Evolutionary conservation across 2,113 vertebrate genomes (phyloP).

Genomic region (Xenopus laevis): DNA sequence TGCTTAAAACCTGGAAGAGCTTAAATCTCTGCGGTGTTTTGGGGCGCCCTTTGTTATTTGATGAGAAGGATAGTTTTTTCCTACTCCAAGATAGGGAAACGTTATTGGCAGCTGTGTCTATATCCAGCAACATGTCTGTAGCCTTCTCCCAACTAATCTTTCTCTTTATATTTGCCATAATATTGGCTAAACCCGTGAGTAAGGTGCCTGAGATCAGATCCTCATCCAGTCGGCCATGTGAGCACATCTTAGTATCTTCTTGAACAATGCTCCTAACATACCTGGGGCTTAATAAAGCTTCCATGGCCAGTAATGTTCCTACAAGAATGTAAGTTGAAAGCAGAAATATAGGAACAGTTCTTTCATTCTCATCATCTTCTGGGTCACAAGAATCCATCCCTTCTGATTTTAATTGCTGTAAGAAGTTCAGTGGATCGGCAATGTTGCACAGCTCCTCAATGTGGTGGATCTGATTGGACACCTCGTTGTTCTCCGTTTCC

Average conservation of each 20-base stretch:
- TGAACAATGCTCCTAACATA: too few species aligned
- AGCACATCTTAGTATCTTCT: background rate
- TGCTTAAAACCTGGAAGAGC: too few species aligned
- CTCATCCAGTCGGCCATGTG: background rate
- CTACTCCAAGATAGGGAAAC: background rate
- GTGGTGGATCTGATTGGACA: background rate
- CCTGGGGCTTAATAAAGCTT: too few species aligned
- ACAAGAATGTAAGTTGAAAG: too few species aligned
- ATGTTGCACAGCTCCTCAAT: conserved; percentile 8
- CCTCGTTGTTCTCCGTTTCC: background rate
- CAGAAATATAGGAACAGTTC: too few species aligned
- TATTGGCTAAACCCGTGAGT: background rate
- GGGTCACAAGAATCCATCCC: background rate
- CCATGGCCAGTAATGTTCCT: too few species aligned
- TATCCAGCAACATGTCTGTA: conserved; percentile 10
- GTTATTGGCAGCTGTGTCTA: background rate
- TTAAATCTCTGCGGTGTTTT: too few species aligned
- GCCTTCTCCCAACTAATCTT: background rate
- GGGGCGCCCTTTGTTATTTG: too few species aligned
- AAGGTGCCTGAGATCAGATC: background rate
- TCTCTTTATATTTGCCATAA: background rate
- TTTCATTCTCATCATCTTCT: background rate
- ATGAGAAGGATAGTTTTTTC: background rate
- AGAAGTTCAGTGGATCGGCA: background rate
- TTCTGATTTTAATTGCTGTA: background rate